A percentile compares a stretch with the other conserved stretches of the same genome.
Conservation (phyloP, 2,888 invertebrate genomes). For the Patella caerulea region DNA sequence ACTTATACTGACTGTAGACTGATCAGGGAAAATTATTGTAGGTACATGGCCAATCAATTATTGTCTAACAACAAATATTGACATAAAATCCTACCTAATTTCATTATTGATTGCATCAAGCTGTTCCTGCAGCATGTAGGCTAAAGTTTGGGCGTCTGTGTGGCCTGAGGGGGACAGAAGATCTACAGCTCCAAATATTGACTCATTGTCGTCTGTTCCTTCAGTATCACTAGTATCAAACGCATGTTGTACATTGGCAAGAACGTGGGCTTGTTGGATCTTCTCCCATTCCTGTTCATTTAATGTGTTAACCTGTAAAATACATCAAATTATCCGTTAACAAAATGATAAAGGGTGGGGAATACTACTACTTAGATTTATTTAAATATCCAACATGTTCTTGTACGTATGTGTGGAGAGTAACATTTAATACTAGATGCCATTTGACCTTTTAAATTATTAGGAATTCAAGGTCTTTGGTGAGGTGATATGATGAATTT, state of each 20-base stretch:
- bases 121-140: constrained; percentile 99
- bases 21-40: no score
- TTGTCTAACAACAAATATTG: no score
- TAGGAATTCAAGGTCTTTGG: no score
- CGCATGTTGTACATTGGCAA: constrained; percentile 92
- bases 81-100: constrained; percentile 77
- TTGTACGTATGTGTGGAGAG: no score
- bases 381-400: no score
- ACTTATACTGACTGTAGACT: no score
- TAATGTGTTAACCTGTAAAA: constrained; percentile 67
- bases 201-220: constrained; percentile 80
- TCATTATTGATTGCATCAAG: constrained; percentile 99
- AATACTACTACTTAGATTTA: no score
- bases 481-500: no score
- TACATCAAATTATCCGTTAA: not conserved
- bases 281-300: constrained; percentile 93
- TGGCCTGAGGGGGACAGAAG: constrained; percentile 72
- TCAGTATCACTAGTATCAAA: constrained; percentile 83
- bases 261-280: constrained; percentile 85
- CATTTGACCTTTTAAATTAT: no score
- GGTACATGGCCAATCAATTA: no score
- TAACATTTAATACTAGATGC: no score
- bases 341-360: no score
- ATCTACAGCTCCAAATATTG: constrained; percentile 84
- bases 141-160: constrained; percentile 96